A percentile compares a stretch with the other conserved stretches of the same genome.
Evolutionary conservation across 2,888 invertebrate genomes (phyloP).

Genomic region (Zhengitettix transpicula): DNA sequence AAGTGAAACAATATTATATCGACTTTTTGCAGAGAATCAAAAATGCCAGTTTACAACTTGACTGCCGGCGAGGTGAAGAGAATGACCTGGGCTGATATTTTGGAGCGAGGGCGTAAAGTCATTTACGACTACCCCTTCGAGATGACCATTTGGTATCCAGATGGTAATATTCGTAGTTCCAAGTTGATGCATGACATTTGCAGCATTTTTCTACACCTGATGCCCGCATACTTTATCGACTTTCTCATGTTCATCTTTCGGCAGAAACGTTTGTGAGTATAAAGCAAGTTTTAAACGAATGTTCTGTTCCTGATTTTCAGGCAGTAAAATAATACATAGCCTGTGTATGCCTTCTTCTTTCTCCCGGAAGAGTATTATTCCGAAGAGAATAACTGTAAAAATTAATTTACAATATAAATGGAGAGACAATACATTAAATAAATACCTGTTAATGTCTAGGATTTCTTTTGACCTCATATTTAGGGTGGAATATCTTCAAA

Average conservation of each 20-base stretch:
- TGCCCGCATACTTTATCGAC: conserved; percentile 67
- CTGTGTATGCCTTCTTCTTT: too few relatives aligned
- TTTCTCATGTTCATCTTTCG: conserved; percentile 46
- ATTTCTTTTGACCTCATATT: too few relatives aligned
- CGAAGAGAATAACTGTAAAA: too few relatives aligned
- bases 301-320: too few relatives aligned
- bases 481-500: too few relatives aligned
- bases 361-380: too few relatives aligned
- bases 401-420: too few relatives aligned
- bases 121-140: conserved; percentile 58
- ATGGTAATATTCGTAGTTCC: conserved; percentile 53
- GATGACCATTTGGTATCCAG: conserved; percentile 62
- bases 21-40: conserved; percentile 14
- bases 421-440: too few relatives aligned
- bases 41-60: conserved; percentile 53
- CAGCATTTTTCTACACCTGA: conserved; percentile 50
- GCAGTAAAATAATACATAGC: too few relatives aligned
- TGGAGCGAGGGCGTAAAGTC: conserved; percentile 42
- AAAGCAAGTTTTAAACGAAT: background rate
- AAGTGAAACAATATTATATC: too few relatives aligned
- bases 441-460: too few relatives aligned
- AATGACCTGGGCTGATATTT: conserved; percentile 68
- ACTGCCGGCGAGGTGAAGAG: conserved; percentile 62
- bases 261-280: conserved; percentile 62
- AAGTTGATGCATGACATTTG: conserved; percentile 45